Base-by-base conservation (phyloP, 2,888 invertebrate genomes). In the Melanostoma mellinum region DNA sequence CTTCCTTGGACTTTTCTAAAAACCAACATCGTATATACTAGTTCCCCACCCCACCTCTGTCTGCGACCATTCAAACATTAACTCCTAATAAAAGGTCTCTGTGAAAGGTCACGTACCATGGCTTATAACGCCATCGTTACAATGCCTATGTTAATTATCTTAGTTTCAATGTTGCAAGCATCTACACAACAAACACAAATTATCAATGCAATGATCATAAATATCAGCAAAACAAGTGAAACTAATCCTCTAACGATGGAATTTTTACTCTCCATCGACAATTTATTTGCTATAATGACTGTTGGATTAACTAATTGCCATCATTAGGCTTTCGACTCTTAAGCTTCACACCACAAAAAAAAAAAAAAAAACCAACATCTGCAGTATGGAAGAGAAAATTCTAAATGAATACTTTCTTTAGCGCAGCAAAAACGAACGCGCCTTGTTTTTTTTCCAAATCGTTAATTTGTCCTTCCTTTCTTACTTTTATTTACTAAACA, bases 301-400 rank as follows among this genome's bases (percentile, higher is more conserved):
- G 68, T 72, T 81, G 72, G 81, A 77, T 81, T 77, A 55, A 61
- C 67, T 72, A 81, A 81, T 72, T 76, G 50, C 77, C 44, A 6
- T 50, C 76, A 77, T 81, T 76, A 68, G 48, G 50, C 40, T 61
- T 48, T 48, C 6, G 67, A 40, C 44, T 55, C 33, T 6, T 46
- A 35, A 32, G 55, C 38, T 68, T 60, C 33, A 33, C 10, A 52
- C 44, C 58, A 33, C 48, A 32, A 42, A 55, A 36, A n/a, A 44
- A 10, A 63, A 9, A 30, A 1, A 2, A 48, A 48, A 36, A 32
- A 48, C 0, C 44, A 46, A 0, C 48, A 48, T 48, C 53, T 8
- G 6, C 42, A 20, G 50, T 35, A 36, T 33, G 10, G 8, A 36
- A 63, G 20, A 61, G 46, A 20, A 50, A 40, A 8, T 50, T 56